A percentile compares a stretch with the other conserved stretches of the same genome.
Conservation (phyloP, 2,797 vertebrate genomes). For the Lutjanus argentimaculatus region DNA sequence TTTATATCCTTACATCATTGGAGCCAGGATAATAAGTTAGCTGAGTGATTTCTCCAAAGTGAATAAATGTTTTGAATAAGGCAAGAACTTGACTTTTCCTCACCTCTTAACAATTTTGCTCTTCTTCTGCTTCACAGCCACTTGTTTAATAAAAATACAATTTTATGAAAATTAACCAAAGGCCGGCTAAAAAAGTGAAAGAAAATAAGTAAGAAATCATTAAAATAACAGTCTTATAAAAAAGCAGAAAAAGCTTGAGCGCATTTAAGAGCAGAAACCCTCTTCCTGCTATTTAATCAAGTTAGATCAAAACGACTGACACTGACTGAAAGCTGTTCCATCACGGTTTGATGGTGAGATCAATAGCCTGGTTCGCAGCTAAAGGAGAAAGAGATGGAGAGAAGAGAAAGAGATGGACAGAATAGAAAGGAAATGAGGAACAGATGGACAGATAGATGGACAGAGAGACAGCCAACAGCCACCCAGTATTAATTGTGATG, state of each 20-base stretch:
- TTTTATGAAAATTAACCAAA: background rate
- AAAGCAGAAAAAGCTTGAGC: background rate
- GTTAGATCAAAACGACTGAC: constrained; percentile 38
- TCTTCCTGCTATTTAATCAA: constrained; percentile 34
- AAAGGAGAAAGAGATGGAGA: constrained; percentile 25
- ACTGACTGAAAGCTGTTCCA: constrained; percentile 25
- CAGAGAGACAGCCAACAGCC: constrained; percentile 16
- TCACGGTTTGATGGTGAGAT: constrained; percentile 45
- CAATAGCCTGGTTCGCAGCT: constrained; percentile 32
- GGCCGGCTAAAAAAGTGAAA: background rate
- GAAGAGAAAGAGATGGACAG: constrained; percentile 25
- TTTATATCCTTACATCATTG: background rate
- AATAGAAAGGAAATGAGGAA: constrained; percentile 32
- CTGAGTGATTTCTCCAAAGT: background rate
- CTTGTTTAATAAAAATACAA: constrained; percentile 5
- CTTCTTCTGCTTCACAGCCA: background rate
- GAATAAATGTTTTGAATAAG: background rate
- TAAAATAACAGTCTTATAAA: background rate
- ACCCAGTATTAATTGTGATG: constrained; percentile 15
- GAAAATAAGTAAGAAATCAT: background rate
- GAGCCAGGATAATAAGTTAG: background rate
- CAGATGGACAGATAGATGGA: constrained; percentile 32
- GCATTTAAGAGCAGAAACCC: constrained; percentile 4
- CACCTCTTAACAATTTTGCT: too few species aligned
- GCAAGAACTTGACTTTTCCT: background rate